These are phyloP conservation scores for Zapornia atra DNA, from an alignment of 2,113 vertebrate genomes.

Conservation along the genomic window DNA sequence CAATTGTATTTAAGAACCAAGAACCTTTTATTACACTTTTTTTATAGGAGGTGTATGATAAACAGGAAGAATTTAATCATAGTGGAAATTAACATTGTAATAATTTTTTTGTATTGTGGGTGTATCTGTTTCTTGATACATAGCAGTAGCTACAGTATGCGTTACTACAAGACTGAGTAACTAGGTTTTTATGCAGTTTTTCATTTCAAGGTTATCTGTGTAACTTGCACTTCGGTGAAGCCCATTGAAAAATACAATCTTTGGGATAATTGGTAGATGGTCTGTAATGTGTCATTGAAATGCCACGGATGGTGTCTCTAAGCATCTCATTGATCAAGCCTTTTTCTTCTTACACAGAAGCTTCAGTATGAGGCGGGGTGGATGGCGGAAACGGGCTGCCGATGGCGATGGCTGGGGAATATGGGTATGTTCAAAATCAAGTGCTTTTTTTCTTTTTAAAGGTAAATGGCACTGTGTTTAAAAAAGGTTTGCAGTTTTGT, in stretches of 20 bases:
- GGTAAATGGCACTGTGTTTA: not conserved
- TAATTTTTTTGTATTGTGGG: not conserved
- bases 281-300: not conserved
- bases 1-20: not conserved
- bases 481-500: not conserved
- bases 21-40: not conserved
- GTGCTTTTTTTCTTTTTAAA: not conserved
- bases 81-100: not conserved
- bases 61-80: not conserved
- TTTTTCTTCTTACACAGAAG: slow-evolving; percentile 69
- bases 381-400: slow-evolving; percentile 90
- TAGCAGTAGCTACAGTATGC: not conserved
- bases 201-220: not conserved
- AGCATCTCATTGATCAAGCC: not conserved
- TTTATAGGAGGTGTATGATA: not conserved
- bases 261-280: not conserved
- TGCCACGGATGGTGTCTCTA: not conserved
- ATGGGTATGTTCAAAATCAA: slow-evolving; percentile 80
- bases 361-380: slow-evolving; percentile 96
- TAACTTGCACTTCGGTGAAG: not conserved
- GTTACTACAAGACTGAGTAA: not conserved
- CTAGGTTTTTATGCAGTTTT: not conserved
- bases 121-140: not conserved
- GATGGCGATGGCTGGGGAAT: slow-evolving; percentile 90
- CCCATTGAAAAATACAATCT: slow-evolving; percentile 24